Evolutionary conservation across 2,113 vertebrate genomes (phyloP).

Genomic region (Mesembrinibis cayennensis): DNA sequence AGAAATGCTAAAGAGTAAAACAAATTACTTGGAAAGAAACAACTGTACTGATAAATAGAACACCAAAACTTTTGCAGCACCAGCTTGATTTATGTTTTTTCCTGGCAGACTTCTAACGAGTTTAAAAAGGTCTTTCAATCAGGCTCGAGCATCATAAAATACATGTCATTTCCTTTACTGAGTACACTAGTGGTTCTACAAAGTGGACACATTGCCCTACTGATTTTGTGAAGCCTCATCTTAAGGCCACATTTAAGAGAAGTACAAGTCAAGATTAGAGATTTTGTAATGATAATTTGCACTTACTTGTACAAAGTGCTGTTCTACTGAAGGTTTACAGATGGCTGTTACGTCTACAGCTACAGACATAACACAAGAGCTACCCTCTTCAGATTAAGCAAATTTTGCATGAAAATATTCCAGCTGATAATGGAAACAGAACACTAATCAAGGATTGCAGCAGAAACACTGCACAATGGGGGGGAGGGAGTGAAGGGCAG

Average conservation of each 20-base stretch:
- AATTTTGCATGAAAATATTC: background rate
- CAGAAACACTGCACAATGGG: background rate
- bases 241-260: background rate
- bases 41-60: background rate
- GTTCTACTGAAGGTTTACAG: background rate
- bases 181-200: background rate
- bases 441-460: background rate
- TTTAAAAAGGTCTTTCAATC: background rate
- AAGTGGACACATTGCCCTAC: background rate
- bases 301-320: background rate
- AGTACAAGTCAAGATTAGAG: background rate
- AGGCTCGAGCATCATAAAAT: background rate
- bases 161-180: background rate
- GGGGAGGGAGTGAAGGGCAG: accelerated
- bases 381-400: background rate
- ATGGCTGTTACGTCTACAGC: background rate
- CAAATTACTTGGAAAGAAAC: background rate
- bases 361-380: conserved; percentile 1
- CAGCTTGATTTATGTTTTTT: background rate
- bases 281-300: background rate
- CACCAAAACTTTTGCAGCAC: background rate
- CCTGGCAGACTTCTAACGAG: background rate
- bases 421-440: background rate
- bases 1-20: background rate
- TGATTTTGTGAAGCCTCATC: background rate